Evolutionary conservation across 2,888 invertebrate genomes (phyloP).

Genomic region (Cantharis lateralis): DNA sequence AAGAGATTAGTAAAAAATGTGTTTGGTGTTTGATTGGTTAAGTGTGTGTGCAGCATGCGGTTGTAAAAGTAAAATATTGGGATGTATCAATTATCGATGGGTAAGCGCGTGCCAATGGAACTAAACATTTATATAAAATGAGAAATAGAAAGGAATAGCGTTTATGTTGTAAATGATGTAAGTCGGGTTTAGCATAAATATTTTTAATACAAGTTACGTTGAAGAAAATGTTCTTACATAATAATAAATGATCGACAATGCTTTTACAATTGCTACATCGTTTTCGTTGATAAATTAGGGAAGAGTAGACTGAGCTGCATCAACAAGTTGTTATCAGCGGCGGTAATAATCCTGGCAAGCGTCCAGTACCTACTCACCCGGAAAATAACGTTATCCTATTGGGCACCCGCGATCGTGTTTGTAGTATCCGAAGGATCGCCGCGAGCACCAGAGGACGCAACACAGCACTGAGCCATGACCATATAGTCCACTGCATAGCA

Average conservation of each 20-base stretch:
- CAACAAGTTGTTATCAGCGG: slow-evolving; percentile 31
- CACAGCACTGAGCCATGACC: slow-evolving; percentile 49
- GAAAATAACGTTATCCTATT: slow-evolving; percentile 49
- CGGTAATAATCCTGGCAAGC: slow-evolving; percentile 23
- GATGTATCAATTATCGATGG: slow-evolving; percentile 3
- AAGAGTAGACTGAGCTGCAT: slow-evolving; percentile 7
- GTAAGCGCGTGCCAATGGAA: not conserved
- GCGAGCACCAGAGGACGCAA: slow-evolving; percentile 51
- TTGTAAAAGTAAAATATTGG: not conserved
- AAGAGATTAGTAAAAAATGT: not conserved
- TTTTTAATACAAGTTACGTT: not conserved
- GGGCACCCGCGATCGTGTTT: slow-evolving; percentile 49
- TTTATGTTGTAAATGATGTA: slow-evolving; percentile 1
- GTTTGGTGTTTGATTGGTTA: not conserved
- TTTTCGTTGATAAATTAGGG: not conserved
- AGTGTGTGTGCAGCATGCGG: not conserved
- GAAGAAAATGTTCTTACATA: not conserved
- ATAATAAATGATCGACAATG: not conserved
- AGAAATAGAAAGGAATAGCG: slow-evolving; percentile 1
- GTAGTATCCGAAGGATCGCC: slow-evolving; percentile 47
- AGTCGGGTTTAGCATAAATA: not conserved
- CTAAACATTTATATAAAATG: not conserved
- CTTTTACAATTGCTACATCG: slow-evolving; percentile 1
- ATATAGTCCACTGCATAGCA: slow-evolving; percentile 41
- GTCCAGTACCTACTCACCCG: slow-evolving; percentile 44